Evolutionary conservation across 2,888 invertebrate species (phyloP).

Genomic region (Sabatieria punctata): DNA sequence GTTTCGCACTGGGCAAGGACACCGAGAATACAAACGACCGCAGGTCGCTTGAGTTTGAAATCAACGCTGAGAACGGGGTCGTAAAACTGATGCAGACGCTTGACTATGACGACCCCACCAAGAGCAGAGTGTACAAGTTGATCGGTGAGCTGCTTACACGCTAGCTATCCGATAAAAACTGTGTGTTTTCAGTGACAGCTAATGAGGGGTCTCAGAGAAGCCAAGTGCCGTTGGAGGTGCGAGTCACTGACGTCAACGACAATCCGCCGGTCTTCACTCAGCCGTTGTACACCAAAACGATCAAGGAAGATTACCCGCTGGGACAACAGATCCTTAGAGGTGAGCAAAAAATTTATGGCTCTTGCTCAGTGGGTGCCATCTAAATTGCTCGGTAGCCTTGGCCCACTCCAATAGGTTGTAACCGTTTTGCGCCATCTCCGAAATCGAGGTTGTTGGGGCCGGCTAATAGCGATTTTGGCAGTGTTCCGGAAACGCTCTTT

Average conservation of each 20-base stretch:
- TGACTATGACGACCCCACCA: constrained; percentile 86
- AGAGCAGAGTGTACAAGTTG: constrained; percentile 79
- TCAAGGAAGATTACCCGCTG: constrained; percentile 78
- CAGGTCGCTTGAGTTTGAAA: constrained; percentile 68
- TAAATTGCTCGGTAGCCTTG: not conserved
- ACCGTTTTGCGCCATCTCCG: no score
- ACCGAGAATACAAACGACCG: not conserved
- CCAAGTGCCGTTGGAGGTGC: constrained; percentile 34
- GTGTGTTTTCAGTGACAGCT: constrained; percentile 13
- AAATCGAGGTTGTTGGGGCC: no score
- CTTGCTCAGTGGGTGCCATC: not conserved
- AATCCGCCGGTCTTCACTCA: constrained; percentile 36
- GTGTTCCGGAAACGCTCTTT: no score
- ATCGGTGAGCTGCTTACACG: constrained; percentile 36
- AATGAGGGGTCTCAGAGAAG: constrained; percentile 16
- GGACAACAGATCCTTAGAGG: constrained; percentile 78
- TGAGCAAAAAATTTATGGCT: constrained; percentile 8
- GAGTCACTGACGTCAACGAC: constrained; percentile 33
- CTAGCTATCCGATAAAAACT: no score
- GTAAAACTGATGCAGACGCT: constrained; percentile 85
- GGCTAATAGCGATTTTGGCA: no score
- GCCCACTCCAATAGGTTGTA: no score
- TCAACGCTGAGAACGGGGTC: constrained; percentile 69
- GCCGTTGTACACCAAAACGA: constrained; percentile 88
- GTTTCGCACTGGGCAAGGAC: constrained; percentile 16